Percentiles rank a stretch among this genome's conserved stretches.
Conservation (phyloP, 37 sponge, comb jelly and placozoan genomes). For the Amphimedon queenslandica region DNA sequence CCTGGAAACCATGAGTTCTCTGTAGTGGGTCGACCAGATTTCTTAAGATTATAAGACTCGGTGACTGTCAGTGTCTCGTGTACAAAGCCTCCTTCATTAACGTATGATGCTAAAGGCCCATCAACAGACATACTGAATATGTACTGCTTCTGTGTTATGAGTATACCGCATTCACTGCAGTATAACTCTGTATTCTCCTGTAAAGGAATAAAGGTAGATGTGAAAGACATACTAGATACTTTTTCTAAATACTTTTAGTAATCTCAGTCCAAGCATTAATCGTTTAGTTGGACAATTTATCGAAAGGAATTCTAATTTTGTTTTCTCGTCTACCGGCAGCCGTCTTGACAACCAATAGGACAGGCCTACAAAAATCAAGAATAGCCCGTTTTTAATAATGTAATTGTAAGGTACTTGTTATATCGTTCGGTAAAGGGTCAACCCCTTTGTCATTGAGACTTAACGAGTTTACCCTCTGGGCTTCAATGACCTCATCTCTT, state of each 20-base stretch:
- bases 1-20: constrained; percentile 93
- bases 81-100: constrained; percentile 85
- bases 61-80: constrained; percentile 90
- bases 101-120: constrained; percentile 41
- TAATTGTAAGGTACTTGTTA: constrained; percentile 20
- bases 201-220: background rate
- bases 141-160: constrained; percentile 58
- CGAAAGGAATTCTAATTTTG: constrained; percentile 48
- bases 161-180: constrained; percentile 36
- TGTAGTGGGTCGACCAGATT: constrained; percentile 37
- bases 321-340: constrained; percentile 35
- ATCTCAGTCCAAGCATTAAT: constrained; percentile 47
- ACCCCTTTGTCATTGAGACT: background rate
- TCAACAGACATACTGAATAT: constrained; percentile 84
- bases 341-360: constrained; percentile 74
- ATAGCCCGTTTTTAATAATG: no score
- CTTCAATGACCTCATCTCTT: constrained; percentile 30
- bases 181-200: constrained; percentile 46
- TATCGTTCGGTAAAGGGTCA: constrained; percentile 24
- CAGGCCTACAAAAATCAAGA: constrained; percentile 25
- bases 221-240: background rate
- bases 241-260: constrained; percentile 29
- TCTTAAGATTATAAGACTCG: constrained; percentile 28
- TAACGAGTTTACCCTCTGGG: constrained; percentile 33
- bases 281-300: constrained; percentile 64